phyloP scores from a whole-genome alignment of 37 sponge, comb jelly and placozoan species.

The Chondrilla cf. caribensis region DNA sequence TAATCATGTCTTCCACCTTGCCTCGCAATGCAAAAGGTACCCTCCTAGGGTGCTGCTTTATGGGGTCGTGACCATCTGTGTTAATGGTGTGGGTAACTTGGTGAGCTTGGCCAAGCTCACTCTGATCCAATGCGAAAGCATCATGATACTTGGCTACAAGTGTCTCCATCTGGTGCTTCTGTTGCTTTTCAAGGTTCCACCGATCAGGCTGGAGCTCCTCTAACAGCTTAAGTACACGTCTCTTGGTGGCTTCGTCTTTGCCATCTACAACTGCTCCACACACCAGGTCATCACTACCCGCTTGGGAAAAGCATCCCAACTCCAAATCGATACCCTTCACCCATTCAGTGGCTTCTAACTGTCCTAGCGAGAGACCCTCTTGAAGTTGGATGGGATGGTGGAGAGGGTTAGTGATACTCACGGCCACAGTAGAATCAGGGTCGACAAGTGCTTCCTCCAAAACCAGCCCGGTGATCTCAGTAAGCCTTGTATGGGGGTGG shows the following conservation, averaged over 20 bases:
- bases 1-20: slow-evolving; percentile 9
- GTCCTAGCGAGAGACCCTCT: not conserved
- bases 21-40: slow-evolving; percentile 33
- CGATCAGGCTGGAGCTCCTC: not conserved
- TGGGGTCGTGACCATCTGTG: slow-evolving; percentile 32
- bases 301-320: not conserved
- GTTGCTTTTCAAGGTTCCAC: too few species aligned
- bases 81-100: slow-evolving; percentile 25
- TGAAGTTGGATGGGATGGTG: not conserved
- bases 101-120: slow-evolving; percentile 19
- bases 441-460: not conserved
- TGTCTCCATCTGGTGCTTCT: not conserved
- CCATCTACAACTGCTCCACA: not conserved
- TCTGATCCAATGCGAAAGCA: slow-evolving; percentile 22
- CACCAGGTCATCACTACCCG: not conserved
- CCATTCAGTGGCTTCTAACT: not conserved
- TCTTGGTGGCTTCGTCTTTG: not conserved
- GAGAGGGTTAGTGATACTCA: not conserved
- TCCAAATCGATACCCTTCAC: not conserved
- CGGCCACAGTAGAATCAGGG: not conserved
- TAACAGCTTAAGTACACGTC: not conserved
- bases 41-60: slow-evolving; percentile 29
- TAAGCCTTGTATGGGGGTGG: not conserved
- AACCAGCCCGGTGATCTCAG: not conserved
- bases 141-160: slow-evolving; percentile 19